phyloP scores from a whole-genome alignment of 2,888 invertebrate genomes.

The Palloptera scutellata region DNA sequence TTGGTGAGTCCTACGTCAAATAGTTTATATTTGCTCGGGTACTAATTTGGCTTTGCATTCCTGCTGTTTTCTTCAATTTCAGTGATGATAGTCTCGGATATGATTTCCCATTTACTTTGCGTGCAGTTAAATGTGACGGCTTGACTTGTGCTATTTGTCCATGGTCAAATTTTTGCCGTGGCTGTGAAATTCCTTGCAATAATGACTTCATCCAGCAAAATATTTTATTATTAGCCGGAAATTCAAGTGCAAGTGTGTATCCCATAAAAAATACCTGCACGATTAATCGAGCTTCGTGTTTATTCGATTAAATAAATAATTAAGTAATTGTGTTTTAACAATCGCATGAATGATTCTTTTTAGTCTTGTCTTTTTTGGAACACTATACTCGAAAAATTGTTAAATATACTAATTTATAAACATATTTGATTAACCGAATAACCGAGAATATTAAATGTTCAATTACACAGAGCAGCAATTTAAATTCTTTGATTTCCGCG shows the following conservation, averaged over 20 bases:
- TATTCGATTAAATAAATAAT: not conserved
- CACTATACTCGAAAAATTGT: too few relatives aligned
- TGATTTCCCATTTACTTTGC: slow-evolving; percentile 90
- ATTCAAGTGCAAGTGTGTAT: too few relatives aligned
- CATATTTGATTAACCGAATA: too few relatives aligned
- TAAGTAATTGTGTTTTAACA: too few relatives aligned
- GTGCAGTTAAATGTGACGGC: slow-evolving; percentile 78
- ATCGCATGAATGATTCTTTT: too few relatives aligned
- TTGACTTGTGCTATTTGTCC: slow-evolving; percentile 80
- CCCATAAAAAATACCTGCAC: too few relatives aligned
- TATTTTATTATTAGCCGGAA: slow-evolving; percentile 49
- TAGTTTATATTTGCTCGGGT: not conserved
- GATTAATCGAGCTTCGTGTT: not conserved
- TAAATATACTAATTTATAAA: too few relatives aligned
- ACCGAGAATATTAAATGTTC: too few relatives aligned
- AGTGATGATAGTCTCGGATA: slow-evolving; percentile 93
- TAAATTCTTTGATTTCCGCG: too few relatives aligned
- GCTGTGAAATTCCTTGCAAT: slow-evolving; percentile 81
- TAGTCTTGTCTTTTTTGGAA: too few relatives aligned
- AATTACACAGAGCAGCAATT: too few relatives aligned
- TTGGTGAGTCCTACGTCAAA: slow-evolving; percentile 69
- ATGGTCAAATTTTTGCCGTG: slow-evolving; percentile 85
- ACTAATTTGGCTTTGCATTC: not conserved
- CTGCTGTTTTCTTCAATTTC: slow-evolving; percentile 49
- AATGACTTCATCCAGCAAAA: slow-evolving; percentile 66